Percentiles rank a stretch among this genome's conserved stretches.
Conservation (phyloP, 2,797 vertebrate species). For the Dryobates pubescens region DNA sequence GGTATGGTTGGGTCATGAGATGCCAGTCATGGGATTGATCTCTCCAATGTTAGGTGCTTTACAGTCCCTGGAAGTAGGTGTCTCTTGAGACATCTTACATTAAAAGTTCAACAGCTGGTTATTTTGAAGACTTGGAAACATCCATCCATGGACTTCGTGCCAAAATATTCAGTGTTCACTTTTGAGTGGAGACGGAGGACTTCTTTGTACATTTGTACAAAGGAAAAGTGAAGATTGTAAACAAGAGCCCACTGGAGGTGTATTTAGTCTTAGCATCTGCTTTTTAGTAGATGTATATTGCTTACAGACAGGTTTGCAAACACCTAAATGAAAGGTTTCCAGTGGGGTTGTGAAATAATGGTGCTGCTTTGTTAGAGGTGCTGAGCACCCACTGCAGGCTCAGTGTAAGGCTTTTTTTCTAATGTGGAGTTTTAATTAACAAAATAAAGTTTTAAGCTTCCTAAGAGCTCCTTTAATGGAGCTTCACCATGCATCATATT, state of each 20-base stretch:
- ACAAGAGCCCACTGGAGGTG: no score
- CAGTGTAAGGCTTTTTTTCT: background rate
- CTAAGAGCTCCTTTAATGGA: background rate
- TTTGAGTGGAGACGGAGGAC: background rate
- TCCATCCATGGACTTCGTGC: background rate
- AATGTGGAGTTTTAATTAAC: background rate
- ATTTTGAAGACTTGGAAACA: background rate
- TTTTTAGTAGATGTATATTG: no score
- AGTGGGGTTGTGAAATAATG: background rate
- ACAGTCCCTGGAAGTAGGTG: background rate
- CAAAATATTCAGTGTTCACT: background rate
- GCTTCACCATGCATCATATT: accelerated
- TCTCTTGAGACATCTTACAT: background rate
- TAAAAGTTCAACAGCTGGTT: background rate
- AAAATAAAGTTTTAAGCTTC: background rate
- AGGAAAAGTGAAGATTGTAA: no score
- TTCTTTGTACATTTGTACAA: background rate
- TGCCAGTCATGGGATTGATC: accelerated
- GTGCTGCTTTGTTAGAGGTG: background rate
- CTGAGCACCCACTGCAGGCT: background rate
- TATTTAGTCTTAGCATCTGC: no score
- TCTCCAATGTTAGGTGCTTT: background rate
- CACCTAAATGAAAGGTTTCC: background rate
- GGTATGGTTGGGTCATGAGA: background rate
- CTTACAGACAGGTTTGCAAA: background rate